These are phyloP conservation scores for Muntiacus muntjak DNA, from an alignment of 2,113 vertebrate species.

Conservation along the genomic window DNA sequence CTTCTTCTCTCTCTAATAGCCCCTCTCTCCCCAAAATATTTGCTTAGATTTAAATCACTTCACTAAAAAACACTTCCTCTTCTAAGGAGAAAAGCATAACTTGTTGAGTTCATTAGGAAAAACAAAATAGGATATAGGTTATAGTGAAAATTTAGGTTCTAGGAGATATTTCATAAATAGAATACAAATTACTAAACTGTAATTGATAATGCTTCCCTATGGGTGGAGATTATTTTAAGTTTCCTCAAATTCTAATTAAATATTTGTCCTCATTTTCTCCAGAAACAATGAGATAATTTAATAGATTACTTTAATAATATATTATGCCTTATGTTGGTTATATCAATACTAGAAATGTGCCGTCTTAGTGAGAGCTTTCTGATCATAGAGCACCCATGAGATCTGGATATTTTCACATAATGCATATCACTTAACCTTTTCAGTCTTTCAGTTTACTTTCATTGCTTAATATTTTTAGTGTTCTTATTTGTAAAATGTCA, in stretches of 20 bases:
- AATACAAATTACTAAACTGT: not conserved
- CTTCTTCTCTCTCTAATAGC: not conserved
- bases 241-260: not conserved
- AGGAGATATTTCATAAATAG: not conserved
- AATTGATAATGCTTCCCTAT: not conserved
- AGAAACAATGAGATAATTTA: not conserved
- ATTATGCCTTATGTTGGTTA: not conserved
- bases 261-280: not conserved
- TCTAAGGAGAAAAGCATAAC: not conserved
- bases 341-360: not conserved
- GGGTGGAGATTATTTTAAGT: not conserved
- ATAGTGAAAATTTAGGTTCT: not conserved
- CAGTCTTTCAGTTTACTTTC: not conserved
- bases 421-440: not conserved
- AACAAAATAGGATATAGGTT: not conserved
- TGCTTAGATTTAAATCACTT: not conserved
- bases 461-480: not conserved
- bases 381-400: not conserved
- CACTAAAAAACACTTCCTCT: not conserved
- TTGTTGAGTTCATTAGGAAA: not conserved
- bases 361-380: not conserved
- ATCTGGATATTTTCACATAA: not conserved
- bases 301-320: not conserved
- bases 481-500: not conserved
- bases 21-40: not conserved